A percentile compares a stretch with the other conserved stretches of the same genome.
phyloP scores from a whole-genome alignment of 2,888 invertebrate species.

The Tipula helvola region DNA sequence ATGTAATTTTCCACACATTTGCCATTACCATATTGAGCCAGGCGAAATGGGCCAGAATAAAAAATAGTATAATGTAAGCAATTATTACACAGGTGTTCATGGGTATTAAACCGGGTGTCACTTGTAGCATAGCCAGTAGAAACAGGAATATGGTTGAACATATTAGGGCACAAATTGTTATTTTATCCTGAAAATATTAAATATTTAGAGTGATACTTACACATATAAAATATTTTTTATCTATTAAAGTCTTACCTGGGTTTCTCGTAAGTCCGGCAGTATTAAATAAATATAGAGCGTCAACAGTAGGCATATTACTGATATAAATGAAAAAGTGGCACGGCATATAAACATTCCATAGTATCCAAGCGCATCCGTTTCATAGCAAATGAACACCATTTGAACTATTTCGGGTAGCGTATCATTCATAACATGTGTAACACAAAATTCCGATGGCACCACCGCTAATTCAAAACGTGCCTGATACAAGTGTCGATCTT shows the following conservation, averaged over 20 bases:
- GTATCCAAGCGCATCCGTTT: not conserved
- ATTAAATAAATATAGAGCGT: conserved; percentile 47
- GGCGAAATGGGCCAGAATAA: conserved; percentile 56
- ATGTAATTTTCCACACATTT: conserved; percentile 50
- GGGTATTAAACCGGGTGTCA: not conserved
- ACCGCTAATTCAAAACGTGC: not conserved
- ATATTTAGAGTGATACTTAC: not conserved
- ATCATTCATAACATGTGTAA: not conserved
- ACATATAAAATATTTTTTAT: not conserved
- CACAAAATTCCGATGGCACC: not conserved
- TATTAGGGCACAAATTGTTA: conserved; percentile 15
- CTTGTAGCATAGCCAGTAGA: conserved; percentile 14
- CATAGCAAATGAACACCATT: not conserved
- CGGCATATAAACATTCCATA: conserved; percentile 12
- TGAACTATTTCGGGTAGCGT: not conserved
- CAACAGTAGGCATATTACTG: conserved; percentile 43
- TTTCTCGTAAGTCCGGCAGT: conserved; percentile 47
- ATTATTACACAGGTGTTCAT: conserved; percentile 20
- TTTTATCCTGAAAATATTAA: conserved; percentile 16
- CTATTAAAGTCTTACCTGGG: conserved; percentile 25
- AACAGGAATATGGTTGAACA: conserved; percentile 14
- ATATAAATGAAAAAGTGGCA: conserved; percentile 37
- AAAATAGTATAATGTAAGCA: conserved; percentile 46
- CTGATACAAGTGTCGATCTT: not conserved
- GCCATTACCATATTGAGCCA: conserved; percentile 58